A percentile compares a stretch with the other conserved stretches of the same genome.
Conservation (phyloP, 2,113 vertebrate species). For the Chelonoidis abingdonii region DNA sequence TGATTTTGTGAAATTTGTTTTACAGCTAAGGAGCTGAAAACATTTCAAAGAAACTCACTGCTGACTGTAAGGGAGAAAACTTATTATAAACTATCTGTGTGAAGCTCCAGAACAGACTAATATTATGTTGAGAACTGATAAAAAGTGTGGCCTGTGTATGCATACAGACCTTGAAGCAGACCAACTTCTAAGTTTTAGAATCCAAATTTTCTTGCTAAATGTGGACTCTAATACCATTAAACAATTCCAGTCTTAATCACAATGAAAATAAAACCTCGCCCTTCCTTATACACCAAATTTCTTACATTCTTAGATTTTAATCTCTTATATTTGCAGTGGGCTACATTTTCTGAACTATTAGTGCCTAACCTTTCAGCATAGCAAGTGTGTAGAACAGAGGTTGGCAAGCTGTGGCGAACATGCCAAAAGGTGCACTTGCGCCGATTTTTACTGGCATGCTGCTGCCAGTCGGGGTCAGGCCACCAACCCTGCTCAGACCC, state of each 20-base stretch:
- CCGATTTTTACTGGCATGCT: too few relatives aligned
- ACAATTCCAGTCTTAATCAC: not conserved
- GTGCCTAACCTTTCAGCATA: not conserved
- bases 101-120: constrained; percentile 6
- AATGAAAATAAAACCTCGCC: not conserved
- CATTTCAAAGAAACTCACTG: not conserved
- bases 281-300: not conserved
- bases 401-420: too few relatives aligned
- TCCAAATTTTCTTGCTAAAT: not conserved
- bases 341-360: not conserved
- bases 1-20: not conserved
- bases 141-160: not conserved
- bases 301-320: not conserved
- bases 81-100: not conserved
- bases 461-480: too few relatives aligned
- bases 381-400: not conserved
- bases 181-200: not conserved
- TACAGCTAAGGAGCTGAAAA: not conserved
- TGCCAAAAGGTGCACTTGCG: too few relatives aligned
- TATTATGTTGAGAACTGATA: not conserved
- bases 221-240: not conserved
- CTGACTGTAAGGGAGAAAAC: not conserved
- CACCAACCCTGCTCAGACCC: too few relatives aligned
- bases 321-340: not conserved
- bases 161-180: not conserved